Evolutionary conservation across 2,797 vertebrate genomes (phyloP), one percentile per base, ranked within the genome.

Genomic region (Percopsis omiscomaycus): DNA sequence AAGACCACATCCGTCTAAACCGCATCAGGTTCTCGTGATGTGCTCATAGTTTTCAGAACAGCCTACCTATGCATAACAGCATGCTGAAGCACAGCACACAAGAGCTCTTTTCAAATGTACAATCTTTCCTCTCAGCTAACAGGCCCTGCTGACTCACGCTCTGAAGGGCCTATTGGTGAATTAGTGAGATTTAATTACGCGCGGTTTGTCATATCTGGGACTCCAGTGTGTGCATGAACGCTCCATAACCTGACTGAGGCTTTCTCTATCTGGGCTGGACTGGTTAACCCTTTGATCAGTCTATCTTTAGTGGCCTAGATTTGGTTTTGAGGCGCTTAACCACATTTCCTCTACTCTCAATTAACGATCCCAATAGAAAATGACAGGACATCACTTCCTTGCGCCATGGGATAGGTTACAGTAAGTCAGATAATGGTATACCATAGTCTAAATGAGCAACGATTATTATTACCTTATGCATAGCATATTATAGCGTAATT

Each of bases 131-230:
- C 32, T n/a, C 72, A 58, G 46, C 55, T 66, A 60, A 30, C 60
- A 59, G 83, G 75, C 74, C 77, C 37, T 87, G 88, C 88, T 90
- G 88, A 90, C 79, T 91, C 89, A 89, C 61, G 69, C 78, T 82
- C 68, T 1, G 13, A 16, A 16, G 14, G 44, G 73, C 54, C 73
- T 55, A 76, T 64, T 61, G 70, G 59, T 70, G 73, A 77, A 77
- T 81, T 65, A 42, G 49, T 29, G 61, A 55, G 56, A 57, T 85
- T 67, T 68, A 77, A 84, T 79, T 71, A 74, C 37, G 65, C 69
- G 66, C 58, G 66, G 65, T 57, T 52, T 75, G 65, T 79, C 71
- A 82, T 81, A 75, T 81, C 58, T 64, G 64, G 30, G 57, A 37
- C 59, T 74, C 56, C 0, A 56, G 64, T 78, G 63, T 58, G 49